A percentile compares a stretch with the other conserved stretches of the same genome.
phyloP scores from a whole-genome alignment of 2,113 vertebrate genomes.

The Ivindomyrus marchei region DNA sequence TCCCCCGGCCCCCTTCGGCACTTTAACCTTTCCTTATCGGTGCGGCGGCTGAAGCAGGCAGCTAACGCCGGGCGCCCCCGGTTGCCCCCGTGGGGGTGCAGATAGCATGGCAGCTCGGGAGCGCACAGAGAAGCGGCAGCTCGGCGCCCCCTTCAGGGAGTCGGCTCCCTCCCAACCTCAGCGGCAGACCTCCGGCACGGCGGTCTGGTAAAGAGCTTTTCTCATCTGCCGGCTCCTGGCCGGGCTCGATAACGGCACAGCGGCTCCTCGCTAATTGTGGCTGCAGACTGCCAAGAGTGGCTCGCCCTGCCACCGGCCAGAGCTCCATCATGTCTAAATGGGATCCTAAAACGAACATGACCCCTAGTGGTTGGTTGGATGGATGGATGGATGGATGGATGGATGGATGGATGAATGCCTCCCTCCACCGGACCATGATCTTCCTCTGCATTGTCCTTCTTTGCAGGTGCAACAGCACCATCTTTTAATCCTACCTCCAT shows the following conservation, averaged over 20 bases:
- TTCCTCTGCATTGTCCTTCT: not conserved
- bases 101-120: slow-evolving; percentile 59
- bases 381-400: not conserved
- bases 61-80: slow-evolving; percentile 57
- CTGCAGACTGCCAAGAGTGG: not conserved
- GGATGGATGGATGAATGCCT: not conserved
- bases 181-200: not conserved
- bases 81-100: slow-evolving; percentile 60
- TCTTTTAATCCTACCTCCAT: not conserved
- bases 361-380: not conserved
- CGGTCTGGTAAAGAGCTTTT: not conserved
- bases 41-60: slow-evolving; percentile 50
- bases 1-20: slow-evolving; percentile 28
- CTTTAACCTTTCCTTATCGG: slow-evolving; percentile 66
- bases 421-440: not conserved
- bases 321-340: not conserved
- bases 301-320: not conserved
- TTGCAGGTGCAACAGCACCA: not conserved
- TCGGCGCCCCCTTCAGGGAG: not conserved
- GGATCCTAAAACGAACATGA: not conserved
- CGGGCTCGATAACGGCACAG: slow-evolving; percentile 1
- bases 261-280: not conserved
- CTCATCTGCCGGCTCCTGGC: not conserved
- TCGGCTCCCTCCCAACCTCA: not conserved
- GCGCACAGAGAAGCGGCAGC: slow-evolving; percentile 30